These are phyloP conservation scores for Sander lucioperca DNA, from an alignment of 2,113 vertebrate genomes.

Conservation along the genomic window DNA sequence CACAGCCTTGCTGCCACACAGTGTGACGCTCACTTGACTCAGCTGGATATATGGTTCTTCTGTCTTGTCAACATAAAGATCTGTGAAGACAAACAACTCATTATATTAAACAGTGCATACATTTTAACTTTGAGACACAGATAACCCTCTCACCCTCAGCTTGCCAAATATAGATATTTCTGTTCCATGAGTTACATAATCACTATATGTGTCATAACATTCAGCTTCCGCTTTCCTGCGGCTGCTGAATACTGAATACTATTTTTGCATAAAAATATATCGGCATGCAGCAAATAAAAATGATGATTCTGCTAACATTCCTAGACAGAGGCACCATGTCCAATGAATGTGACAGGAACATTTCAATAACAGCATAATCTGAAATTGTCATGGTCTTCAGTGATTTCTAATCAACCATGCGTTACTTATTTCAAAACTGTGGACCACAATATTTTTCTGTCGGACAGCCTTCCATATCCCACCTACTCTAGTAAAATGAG, in stretches of 20 bases:
- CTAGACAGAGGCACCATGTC: slow-evolving; percentile 7
- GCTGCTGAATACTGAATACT: slow-evolving; percentile 11
- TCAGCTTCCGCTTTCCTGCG: slow-evolving; percentile 20
- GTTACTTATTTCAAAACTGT: slow-evolving; percentile 6
- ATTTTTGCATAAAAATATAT: slow-evolving; percentile 33
- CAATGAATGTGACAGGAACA: slow-evolving; percentile 6
- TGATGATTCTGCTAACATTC: slow-evolving; percentile 7
- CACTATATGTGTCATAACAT: slow-evolving; percentile 51
- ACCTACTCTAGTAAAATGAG: slow-evolving; percentile 19
- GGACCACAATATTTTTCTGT: slow-evolving; percentile 13
- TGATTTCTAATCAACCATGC: slow-evolving; percentile 16
- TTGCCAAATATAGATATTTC: slow-evolving; percentile 54
- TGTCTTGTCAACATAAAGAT: slow-evolving; percentile 53
- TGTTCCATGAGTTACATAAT: slow-evolving; percentile 52
- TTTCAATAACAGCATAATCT: slow-evolving; percentile 6
- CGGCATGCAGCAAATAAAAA: slow-evolving; percentile 17
- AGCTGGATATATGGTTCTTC: slow-evolving; percentile 34
- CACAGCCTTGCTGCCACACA: slow-evolving; percentile 30
- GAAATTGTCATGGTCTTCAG: slow-evolving; percentile 3
- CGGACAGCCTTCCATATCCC: slow-evolving; percentile 6
- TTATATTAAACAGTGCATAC: slow-evolving; percentile 19
- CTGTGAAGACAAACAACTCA: slow-evolving; percentile 67
- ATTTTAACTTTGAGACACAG: slow-evolving; percentile 12
- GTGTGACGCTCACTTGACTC: slow-evolving; percentile 23
- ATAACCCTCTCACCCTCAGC: not conserved